phyloP scores from a whole-genome alignment of 2,797 vertebrate species.

The Enteromius unitaeniatus region DNA sequence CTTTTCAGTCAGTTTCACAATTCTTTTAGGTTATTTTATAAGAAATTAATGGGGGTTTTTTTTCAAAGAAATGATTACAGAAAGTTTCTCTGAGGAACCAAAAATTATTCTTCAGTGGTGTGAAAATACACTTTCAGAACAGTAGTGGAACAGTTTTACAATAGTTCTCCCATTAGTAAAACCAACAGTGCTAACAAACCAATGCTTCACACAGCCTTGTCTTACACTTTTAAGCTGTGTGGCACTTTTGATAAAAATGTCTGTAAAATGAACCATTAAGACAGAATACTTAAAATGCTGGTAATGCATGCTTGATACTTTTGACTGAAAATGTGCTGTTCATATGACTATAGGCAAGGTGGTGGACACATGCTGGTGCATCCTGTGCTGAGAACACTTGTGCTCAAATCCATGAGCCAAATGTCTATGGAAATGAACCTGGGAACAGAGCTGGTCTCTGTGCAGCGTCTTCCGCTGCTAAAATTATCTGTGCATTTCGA shows the following conservation, averaged over 20 bases:
- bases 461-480: slow-evolving; percentile 48
- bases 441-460: slow-evolving; percentile 36
- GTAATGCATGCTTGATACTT: not conserved
- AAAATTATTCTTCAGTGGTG: not conserved
- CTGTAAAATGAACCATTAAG: not conserved
- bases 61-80: not conserved
- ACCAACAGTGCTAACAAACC: too few species aligned
- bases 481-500: slow-evolving; percentile 55
- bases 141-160: not conserved
- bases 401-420: slow-evolving; percentile 45
- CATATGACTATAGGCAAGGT: slow-evolving; percentile 37
- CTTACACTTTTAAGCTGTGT: not conserved
- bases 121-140: not conserved
- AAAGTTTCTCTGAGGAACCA: not conserved
- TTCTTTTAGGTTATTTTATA: too few species aligned
- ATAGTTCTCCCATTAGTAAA: not conserved
- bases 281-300: slow-evolving; percentile 2
- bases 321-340: slow-evolving; percentile 43
- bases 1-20: too few species aligned
- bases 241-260: not conserved
- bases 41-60: not conserved
- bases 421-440: slow-evolving; percentile 55
- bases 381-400: slow-evolving; percentile 55
- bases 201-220: not conserved
- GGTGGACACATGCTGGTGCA: slow-evolving; percentile 44